Conservation (phyloP, 2,888 invertebrate genomes). For the Lydus trimaculatus region DNA sequence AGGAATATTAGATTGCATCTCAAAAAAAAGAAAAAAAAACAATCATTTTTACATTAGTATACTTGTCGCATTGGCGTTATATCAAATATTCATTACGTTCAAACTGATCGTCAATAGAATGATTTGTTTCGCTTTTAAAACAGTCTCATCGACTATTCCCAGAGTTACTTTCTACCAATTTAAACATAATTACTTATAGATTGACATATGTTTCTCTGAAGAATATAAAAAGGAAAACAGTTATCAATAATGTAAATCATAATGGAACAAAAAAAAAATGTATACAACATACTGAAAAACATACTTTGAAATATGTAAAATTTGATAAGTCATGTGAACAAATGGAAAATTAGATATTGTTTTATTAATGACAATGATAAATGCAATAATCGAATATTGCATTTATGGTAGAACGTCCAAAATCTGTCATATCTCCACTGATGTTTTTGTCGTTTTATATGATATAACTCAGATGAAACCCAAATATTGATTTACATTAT, state of each 20-base stretch:
- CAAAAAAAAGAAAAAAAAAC: too few species aligned
- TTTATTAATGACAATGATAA: background rate
- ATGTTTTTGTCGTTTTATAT: background rate
- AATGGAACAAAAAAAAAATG: background rate
- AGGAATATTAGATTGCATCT: too few species aligned
- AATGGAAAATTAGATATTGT: too few species aligned
- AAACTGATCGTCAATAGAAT: background rate
- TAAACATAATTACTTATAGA: background rate
- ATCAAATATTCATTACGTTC: background rate
- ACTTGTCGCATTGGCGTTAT: background rate
- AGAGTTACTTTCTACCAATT: background rate
- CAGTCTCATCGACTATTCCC: background rate
- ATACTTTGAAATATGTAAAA: background rate
- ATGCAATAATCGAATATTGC: background rate
- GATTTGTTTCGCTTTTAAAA: background rate
- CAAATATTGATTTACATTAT: slow-evolving; percentile 2
- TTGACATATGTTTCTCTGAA: background rate
- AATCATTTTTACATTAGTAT: too few species aligned
- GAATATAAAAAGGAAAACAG: background rate
- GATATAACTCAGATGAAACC: background rate
- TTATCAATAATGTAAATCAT: background rate
- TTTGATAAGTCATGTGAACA: too few species aligned
- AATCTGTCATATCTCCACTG: background rate
- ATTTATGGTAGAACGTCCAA: background rate
- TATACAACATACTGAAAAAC: background rate